phyloP scores from a whole-genome alignment of 2,888 invertebrate genomes.

The Himalopsyche anomala region DNA sequence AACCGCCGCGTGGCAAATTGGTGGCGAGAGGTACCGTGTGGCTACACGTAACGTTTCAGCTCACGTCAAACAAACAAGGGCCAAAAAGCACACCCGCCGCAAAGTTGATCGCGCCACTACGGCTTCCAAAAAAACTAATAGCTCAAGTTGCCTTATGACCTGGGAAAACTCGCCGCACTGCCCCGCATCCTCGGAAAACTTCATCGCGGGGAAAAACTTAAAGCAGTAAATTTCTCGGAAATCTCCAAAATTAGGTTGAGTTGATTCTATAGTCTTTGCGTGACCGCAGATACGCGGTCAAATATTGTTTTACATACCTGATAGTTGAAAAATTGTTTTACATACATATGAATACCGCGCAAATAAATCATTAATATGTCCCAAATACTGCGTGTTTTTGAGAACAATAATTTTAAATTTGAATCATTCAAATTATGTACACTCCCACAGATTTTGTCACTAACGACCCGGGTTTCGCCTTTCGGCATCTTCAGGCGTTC shows the following conservation, averaged over 20 bases:
- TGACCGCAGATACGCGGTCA: neutral
- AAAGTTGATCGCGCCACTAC: neutral
- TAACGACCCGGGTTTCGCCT: no score
- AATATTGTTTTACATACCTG: no score
- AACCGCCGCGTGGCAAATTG: conserved; percentile 1
- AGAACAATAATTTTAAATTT: no score
- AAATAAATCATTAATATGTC: no score
- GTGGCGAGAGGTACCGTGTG: neutral
- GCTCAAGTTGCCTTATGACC: conserved; percentile 56
- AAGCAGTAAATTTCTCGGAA: neutral
- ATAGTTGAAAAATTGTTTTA: no score
- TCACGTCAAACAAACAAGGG: neutral
- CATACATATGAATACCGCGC: no score
- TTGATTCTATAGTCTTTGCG: neutral
- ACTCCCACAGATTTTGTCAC: no score
- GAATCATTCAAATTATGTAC: no score
- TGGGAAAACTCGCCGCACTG: conserved; percentile 50
- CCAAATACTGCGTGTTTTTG: no score
- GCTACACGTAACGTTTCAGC: neutral
- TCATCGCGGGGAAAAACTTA: conserved; percentile 48
- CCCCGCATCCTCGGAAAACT: conserved; percentile 41
- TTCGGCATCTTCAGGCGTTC: no score
- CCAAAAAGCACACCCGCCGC: neutral
- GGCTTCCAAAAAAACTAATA: conserved; percentile 50
- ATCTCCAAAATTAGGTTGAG: neutral